A percentile compares a stretch with the other conserved stretches of the same genome.
Evolutionary conservation across 2,888 invertebrate species (phyloP).

Genomic region (Tenthredo scrophulariae): DNA sequence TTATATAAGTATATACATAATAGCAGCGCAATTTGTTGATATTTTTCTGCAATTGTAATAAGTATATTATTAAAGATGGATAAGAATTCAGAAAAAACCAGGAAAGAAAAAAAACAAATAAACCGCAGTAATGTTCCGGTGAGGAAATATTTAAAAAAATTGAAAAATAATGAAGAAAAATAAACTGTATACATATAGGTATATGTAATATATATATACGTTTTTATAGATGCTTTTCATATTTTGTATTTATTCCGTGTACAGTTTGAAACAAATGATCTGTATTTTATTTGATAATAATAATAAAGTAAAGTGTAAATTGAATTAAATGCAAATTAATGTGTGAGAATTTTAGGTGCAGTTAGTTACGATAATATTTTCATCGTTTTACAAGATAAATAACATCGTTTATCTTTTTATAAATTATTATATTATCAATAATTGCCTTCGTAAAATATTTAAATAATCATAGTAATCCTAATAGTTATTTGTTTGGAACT

Average conservation of each 20-base stretch:
- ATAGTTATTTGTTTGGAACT: constrained; percentile 59
- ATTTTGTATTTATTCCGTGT: constrained; percentile 24
- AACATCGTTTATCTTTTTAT: constrained; percentile 69
- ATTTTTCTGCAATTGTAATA: constrained; percentile 32
- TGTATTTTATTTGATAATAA: constrained; percentile 24
- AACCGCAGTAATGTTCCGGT: constrained; percentile 48
- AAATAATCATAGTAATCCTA: constrained; percentile 64
- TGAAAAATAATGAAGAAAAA: not conserved
- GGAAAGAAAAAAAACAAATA: not conserved
- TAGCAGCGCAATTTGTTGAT: not conserved
- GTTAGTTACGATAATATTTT: constrained; percentile 32
- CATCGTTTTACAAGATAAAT: constrained; percentile 53
- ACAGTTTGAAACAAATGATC: not conserved
- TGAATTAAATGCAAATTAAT: not conserved
- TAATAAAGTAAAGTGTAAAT: not conserved
- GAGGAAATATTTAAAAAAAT: not conserved
- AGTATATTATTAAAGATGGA: constrained; percentile 39
- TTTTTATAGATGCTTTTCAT: constrained; percentile 20
- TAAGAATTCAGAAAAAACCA: constrained; percentile 42
- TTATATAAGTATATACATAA: not conserved
- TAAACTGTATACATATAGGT: not conserved
- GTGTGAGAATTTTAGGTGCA: not conserved
- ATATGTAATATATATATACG: not conserved
- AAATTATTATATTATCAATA: constrained; percentile 63
- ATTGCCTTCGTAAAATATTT: constrained; percentile 65